Base-by-base conservation (phyloP, 1,140 invertebrate species). In the Temnothorax curvispinosus region DNA sequence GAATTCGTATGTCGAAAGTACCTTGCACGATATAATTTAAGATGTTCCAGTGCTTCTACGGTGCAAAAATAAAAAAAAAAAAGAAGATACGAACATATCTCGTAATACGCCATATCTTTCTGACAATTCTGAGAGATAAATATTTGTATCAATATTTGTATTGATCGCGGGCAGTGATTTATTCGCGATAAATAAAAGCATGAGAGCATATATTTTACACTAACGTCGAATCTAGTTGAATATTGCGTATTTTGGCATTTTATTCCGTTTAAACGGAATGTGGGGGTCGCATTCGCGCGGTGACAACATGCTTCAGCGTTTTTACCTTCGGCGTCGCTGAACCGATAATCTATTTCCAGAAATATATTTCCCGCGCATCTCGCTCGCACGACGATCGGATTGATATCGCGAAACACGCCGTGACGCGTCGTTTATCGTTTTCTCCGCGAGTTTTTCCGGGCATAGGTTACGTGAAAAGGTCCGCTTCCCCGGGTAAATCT, bases 361-460 rank as follows among this genome's bases (percentile, higher is more conserved):
- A 88, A 85, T 74, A 62, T 65, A 87, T 87, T 84, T 74, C 77
- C 11, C 27, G 44, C 76, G 58, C 47, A 69, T 84, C 84, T 65
- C 67, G 44, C n/a, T 52, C 27, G 27, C 27, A 41, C 74, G 69
- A 80, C 72, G 76, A 90, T 86, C 86, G 75, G 54, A 90, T 90
- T 90, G 88, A 89, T 89, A 87, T 85, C 78, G 54, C 64, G 75
- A 80, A 87, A 81, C 89, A 81, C 69, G 74, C 47, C 56, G 64
- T 80, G 89, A 88, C 89, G 89, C 69, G 64, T 88, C 82, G 89
- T 91, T 90, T 88, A 90, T 91, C 89, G 89, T 69, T 90, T 86
- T 91, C 76, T 77, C 7, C 41, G 85, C 81, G 72, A 27, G 54
- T 90, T 88, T 87, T 90, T 90, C 58, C 89, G 85, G 38, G 56